A percentile compares a stretch with the other conserved stretches of the same genome.
These are phyloP conservation scores for Orchesella cincta DNA, from an alignment of 1,140 invertebrate genomes.

Conservation along the genomic window DNA sequence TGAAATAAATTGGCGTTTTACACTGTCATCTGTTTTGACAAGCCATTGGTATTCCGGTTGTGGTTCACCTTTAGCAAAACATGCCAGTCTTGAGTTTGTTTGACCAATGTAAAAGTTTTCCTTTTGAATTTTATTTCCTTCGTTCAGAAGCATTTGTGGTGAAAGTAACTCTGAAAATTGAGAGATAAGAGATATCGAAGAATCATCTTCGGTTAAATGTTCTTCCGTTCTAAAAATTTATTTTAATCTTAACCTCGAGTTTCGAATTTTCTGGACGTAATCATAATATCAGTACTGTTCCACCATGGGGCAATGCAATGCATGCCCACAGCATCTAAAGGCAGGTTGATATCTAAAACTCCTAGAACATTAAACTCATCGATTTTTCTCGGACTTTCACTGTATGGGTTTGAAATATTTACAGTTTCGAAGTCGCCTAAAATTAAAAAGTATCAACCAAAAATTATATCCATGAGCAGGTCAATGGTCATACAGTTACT, in stretches of 20 bases:
- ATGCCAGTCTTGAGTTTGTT: neutral
- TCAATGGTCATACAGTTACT: neutral
- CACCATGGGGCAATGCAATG: conserved; percentile 9
- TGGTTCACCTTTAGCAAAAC: conserved; percentile 14
- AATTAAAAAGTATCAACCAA: no score
- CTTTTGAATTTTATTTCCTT: neutral
- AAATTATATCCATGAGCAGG: neutral
- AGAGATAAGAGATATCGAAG: no score
- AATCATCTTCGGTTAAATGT: no score
- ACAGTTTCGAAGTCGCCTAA: no score
- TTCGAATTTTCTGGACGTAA: neutral
- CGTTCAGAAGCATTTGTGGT: neutral
- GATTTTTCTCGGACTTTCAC: conserved; percentile 1
- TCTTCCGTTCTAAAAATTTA: no score
- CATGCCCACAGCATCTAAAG: neutral
- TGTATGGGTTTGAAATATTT: neutral
- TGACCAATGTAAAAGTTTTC: neutral
- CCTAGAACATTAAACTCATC: conserved; percentile 24
- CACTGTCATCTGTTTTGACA: neutral
- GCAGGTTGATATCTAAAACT: neutral
- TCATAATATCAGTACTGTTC: neutral
- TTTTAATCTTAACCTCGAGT: no score
- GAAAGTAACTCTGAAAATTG: neutral
- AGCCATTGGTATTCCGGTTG: neutral
- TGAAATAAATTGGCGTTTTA: neutral